Evolutionary conservation across 1,140 invertebrate species (phyloP).

Genomic region (Lethocerus indicus): DNA sequence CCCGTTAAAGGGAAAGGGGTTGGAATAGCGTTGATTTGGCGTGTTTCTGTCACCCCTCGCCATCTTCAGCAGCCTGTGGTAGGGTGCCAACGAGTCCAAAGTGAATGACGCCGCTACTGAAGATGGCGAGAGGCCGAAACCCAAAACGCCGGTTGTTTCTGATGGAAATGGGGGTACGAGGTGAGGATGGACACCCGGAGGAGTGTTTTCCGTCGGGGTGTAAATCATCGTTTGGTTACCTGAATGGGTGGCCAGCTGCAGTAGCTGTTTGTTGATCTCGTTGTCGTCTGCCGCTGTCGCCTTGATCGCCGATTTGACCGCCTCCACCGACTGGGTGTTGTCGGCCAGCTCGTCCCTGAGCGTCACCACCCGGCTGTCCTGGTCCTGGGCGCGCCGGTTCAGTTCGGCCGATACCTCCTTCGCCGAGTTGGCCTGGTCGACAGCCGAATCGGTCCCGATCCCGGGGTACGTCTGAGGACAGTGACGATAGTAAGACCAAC

Average conservation of each 20-base stretch:
- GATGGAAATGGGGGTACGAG: no score
- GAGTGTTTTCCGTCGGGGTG: not conserved
- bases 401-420: constrained; percentile 20
- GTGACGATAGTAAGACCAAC: no score
- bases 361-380: constrained; percentile 9
- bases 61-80: no score
- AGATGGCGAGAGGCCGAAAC: no score
- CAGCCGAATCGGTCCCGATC: constrained; percentile 12
- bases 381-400: constrained; percentile 9
- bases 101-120: no score
- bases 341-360: constrained; percentile 24
- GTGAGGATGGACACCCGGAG: no score
- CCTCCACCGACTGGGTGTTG: constrained; percentile 28
- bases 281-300: constrained; percentile 33
- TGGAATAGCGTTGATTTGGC: no score
- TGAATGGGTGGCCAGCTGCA: constrained; percentile 23
- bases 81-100: no score
- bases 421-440: constrained; percentile 19
- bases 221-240: no score
- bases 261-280: constrained; percentile 29
- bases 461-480: constrained; percentile 16
- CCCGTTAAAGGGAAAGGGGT: no score
- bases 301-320: constrained; percentile 30
- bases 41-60: no score
- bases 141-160: no score